phyloP scores from a whole-genome alignment of 2,113 vertebrate species.

The Leiothrix lutea region DNA sequence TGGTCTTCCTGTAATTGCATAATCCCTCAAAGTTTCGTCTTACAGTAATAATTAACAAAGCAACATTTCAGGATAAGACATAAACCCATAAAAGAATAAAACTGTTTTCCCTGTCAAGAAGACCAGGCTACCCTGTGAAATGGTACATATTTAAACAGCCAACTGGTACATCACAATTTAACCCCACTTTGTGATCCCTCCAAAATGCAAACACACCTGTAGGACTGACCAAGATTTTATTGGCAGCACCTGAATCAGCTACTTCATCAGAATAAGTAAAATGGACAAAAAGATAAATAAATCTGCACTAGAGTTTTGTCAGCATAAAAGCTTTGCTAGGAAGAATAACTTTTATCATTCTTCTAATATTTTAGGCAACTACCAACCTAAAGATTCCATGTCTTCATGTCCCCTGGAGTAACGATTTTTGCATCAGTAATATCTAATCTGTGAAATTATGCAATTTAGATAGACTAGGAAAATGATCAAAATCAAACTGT shows the following conservation, averaged over 20 bases:
- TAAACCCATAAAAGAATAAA: not conserved
- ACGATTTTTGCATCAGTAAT: not conserved
- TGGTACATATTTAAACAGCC: not conserved
- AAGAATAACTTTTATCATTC: not conserved
- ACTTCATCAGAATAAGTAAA: not conserved
- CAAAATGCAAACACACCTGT: not conserved
- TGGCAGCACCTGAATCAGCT: not conserved
- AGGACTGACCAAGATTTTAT: not conserved
- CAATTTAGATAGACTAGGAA: not conserved
- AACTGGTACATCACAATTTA: not conserved
- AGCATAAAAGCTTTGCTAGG: not conserved
- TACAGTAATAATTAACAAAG: not conserved
- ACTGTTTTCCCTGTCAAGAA: not conserved
- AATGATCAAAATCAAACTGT: not conserved
- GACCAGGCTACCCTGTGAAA: not conserved
- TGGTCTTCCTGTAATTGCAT: not conserved
- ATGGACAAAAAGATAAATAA: not conserved
- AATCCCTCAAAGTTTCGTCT: not conserved
- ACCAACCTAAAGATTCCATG: not conserved
- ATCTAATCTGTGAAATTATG: not conserved
- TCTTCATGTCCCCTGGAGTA: not conserved
- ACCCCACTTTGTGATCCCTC: not conserved
- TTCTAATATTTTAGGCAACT: not conserved
- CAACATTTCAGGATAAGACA: not conserved
- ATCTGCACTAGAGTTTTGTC: not conserved